Evolutionary conservation across 2,113 vertebrate genomes (phyloP).

Genomic region (Syrrhaptes paradoxus): DNA sequence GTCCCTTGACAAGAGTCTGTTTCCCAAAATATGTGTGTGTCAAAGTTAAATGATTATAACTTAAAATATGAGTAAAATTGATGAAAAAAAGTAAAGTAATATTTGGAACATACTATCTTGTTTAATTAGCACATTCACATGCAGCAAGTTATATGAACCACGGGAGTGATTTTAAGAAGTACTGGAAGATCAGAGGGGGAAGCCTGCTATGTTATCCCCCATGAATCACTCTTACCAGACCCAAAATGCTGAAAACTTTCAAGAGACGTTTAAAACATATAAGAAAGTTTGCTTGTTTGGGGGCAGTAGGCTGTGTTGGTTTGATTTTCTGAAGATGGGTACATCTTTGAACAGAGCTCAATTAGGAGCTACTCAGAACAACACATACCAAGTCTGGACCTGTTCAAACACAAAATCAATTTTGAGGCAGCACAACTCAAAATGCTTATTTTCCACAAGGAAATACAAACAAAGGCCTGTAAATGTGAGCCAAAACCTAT

Average conservation of each 20-base stretch:
- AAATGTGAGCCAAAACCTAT: neutral
- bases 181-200: neutral
- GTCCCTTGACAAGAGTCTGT: neutral
- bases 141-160: neutral
- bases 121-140: neutral
- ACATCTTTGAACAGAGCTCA: neutral
- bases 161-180: neutral
- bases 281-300: neutral
- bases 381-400: neutral
- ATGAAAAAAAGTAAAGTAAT: neutral
- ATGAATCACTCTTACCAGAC: neutral
- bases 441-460: neutral
- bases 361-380: neutral
- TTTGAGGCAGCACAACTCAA: neutral
- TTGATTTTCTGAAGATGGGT: neutral
- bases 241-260: neutral
- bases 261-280: neutral
- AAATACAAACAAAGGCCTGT: neutral
- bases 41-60: neutral
- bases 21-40: neutral
- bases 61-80: neutral
- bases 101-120: neutral
- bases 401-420: neutral
- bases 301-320: neutral
- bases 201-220: neutral